Evolutionary conservation across 2,113 vertebrate genomes (phyloP).

Genomic region (Pycnonotus jocosus): DNA sequence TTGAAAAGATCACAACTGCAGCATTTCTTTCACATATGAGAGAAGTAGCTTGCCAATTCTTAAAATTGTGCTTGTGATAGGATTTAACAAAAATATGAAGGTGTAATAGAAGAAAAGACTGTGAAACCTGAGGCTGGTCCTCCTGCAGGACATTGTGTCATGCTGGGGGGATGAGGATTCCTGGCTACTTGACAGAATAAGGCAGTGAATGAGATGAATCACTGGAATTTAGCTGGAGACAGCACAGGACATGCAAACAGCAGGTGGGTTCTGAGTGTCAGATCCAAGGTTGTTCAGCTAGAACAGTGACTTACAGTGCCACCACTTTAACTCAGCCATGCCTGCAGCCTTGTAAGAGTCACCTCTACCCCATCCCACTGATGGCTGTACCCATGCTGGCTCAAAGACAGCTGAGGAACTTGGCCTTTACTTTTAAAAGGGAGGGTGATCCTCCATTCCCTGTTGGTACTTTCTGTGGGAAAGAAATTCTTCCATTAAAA

Average conservation of each 20-base stretch:
- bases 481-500: background rate
- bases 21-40: background rate
- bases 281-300: background rate
- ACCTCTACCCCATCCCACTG: background rate
- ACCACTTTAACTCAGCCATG: background rate
- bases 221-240: background rate
- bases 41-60: background rate
- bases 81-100: background rate
- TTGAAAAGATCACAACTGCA: background rate
- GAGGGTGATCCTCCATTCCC: background rate
- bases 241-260: background rate
- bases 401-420: background rate
- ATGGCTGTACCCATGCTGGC: background rate
- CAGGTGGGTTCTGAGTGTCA: background rate
- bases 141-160: background rate
- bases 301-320: background rate
- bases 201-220: background rate
- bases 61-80: background rate
- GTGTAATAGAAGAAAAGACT: background rate
- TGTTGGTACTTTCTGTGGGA: background rate
- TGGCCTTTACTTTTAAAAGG: background rate
- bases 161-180: background rate
- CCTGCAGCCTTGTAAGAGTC: background rate
- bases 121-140: background rate
- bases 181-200: background rate